Evolutionary conservation across 2,888 invertebrate species (phyloP).

Genomic region (Lepeophtheirus nordmannii): DNA sequence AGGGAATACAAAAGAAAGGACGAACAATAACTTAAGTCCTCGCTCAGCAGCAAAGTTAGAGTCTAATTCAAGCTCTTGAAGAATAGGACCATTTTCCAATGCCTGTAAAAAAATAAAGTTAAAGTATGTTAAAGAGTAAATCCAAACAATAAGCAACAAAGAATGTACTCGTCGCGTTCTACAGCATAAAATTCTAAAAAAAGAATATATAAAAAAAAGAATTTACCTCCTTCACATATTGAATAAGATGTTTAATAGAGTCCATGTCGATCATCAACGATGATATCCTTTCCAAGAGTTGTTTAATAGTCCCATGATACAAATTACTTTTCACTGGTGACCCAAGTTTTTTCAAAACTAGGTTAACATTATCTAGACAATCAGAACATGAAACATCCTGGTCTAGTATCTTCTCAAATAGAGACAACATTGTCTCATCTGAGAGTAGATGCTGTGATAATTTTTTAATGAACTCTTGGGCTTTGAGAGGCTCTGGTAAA

Average conservation of each 20-base stretch:
- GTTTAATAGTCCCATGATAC: slow-evolving; percentile 89
- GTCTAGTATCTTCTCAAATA: slow-evolving; percentile 71
- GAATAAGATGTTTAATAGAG: slow-evolving; percentile 49
- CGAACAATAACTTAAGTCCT: slow-evolving; percentile 70
- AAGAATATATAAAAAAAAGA: too few species aligned
- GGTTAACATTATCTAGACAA: slow-evolving; percentile 65
- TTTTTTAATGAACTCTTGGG: slow-evolving; percentile 67
- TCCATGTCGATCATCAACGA: slow-evolving; percentile 90
- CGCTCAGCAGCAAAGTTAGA: slow-evolving; percentile 67
- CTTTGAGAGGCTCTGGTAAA: slow-evolving; percentile 79
- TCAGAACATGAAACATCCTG: slow-evolving; percentile 76
- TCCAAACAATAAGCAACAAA: too few species aligned
- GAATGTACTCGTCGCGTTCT: too few species aligned
- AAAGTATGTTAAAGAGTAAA: too few species aligned
- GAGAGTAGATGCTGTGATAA: slow-evolving; percentile 62
- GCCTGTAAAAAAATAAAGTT: slow-evolving; percentile 16
- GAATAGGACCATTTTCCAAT: slow-evolving; percentile 37
- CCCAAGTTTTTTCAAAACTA: slow-evolving; percentile 74
- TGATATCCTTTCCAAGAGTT: slow-evolving; percentile 79
- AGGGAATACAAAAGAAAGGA: slow-evolving; percentile 80
- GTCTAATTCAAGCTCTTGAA: slow-evolving; percentile 61
- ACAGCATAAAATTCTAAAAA: too few species aligned
- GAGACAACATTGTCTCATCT: slow-evolving; percentile 48
- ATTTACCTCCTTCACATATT: slow-evolving; percentile 50
- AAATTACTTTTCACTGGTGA: slow-evolving; percentile 86